These are phyloP conservation scores for Cataglyphis altisquamis DNA, from an alignment of 2,888 invertebrate species.

Conservation along the genomic window DNA sequence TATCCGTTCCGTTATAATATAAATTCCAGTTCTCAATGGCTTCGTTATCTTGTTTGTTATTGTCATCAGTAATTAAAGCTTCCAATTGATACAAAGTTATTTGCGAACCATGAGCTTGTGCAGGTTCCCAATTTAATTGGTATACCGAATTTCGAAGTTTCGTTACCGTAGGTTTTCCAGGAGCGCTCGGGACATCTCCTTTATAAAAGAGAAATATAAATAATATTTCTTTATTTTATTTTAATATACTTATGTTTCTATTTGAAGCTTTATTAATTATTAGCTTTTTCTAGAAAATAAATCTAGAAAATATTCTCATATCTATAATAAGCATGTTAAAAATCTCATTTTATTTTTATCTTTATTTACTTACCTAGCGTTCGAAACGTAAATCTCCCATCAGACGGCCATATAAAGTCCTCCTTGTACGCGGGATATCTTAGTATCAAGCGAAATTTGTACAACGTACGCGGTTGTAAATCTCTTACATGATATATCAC, in stretches of 20 bases:
- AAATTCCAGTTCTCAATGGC: slow-evolving; percentile 87
- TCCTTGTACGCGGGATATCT: slow-evolving; percentile 89
- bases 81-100: slow-evolving; percentile 92
- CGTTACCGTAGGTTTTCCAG: slow-evolving; percentile 92
- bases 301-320: not conserved
- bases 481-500: slow-evolving; percentile 83
- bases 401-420: slow-evolving; percentile 91
- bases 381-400: slow-evolving; percentile 91
- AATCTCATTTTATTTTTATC: not conserved
- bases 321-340: not conserved
- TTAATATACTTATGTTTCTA: not conserved
- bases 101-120: slow-evolving; percentile 92
- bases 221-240: not conserved
- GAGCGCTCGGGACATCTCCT: slow-evolving; percentile 93
- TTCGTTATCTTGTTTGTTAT: slow-evolving; percentile 67
- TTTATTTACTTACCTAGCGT: slow-evolving; percentile 89
- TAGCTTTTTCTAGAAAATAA: not conserved
- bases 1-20: slow-evolving; percentile 93
- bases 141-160: slow-evolving; percentile 91
- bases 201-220: slow-evolving; percentile 46
- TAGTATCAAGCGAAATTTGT: slow-evolving; percentile 91
- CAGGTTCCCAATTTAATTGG: slow-evolving; percentile 93
- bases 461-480: slow-evolving; percentile 92
- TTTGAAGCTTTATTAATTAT: not conserved
- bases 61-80: slow-evolving; percentile 86